These are phyloP conservation scores for Tiphia femorata DNA, from an alignment of 2,888 invertebrate species.

Conservation along the genomic window DNA sequence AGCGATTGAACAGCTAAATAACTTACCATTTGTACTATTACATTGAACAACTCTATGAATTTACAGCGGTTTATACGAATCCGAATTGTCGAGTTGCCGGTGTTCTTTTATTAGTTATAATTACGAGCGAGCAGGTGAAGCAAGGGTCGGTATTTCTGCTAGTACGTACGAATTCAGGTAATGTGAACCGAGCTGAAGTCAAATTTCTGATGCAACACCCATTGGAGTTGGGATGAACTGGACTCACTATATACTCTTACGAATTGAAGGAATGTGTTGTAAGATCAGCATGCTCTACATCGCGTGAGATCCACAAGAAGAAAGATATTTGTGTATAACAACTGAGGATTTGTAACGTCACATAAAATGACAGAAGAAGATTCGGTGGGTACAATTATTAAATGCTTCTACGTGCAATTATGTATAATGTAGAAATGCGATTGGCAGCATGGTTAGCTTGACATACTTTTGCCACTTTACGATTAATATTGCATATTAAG, in stretches of 20 bases:
- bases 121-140: too few relatives aligned
- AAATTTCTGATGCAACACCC: constrained; percentile 44
- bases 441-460: constrained; percentile 28
- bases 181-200: constrained; percentile 18
- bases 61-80: too few relatives aligned
- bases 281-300: constrained; percentile 16
- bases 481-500: neutral
- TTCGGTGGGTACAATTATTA: constrained; percentile 60
- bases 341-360: constrained; percentile 4
- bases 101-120: too few relatives aligned
- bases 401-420: neutral
- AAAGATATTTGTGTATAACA: constrained; percentile 7
- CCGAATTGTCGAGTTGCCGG: too few relatives aligned
- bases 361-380: constrained; percentile 72
- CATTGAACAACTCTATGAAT: too few relatives aligned
- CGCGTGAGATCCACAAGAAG: constrained; percentile 11
- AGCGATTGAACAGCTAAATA: too few relatives aligned
- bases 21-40: too few relatives aligned
- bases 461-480: constrained; percentile 25
- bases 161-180: too few relatives aligned
- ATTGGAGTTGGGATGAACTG: too few relatives aligned
- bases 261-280: constrained; percentile 1
- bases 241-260: too few relatives aligned
- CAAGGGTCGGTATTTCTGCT: too few relatives aligned
- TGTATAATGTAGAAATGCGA: neutral